These are phyloP conservation scores for Oreochromis mossambicus DNA, from an alignment of 2,797 vertebrate species.

Conservation along the genomic window DNA sequence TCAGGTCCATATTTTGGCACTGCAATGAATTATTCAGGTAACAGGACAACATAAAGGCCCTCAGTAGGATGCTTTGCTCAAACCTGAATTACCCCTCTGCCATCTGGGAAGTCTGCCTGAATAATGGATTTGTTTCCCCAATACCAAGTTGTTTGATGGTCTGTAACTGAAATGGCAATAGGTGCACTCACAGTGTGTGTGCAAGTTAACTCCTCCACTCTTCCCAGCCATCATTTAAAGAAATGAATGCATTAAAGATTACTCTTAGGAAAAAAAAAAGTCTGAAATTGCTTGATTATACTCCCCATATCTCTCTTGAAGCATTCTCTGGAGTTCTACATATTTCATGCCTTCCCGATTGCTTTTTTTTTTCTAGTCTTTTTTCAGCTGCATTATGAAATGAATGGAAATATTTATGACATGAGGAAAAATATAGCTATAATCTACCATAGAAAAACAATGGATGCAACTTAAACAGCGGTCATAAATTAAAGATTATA, in stretches of 20 bases:
- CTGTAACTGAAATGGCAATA: neutral
- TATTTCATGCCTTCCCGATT: neutral
- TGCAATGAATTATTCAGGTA: constrained; percentile 62
- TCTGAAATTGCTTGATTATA: neutral
- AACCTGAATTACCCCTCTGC: constrained; percentile 5
- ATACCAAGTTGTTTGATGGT: neutral
- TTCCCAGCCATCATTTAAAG: neutral
- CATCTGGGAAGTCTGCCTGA: constrained; percentile 14
- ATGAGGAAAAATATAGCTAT: neutral
- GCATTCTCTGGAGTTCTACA: neutral
- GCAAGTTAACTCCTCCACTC: neutral
- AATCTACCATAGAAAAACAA: neutral
- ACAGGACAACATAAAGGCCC: constrained; percentile 50
- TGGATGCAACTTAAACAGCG: neutral
- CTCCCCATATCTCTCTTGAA: neutral
- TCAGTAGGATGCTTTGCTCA: constrained; percentile 17
- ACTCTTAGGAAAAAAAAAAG: neutral
- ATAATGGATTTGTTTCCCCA: constrained; percentile 40
- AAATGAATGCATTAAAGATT: constrained; percentile 6
- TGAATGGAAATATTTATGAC: constrained; percentile 33
- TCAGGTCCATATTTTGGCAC: constrained; percentile 48
- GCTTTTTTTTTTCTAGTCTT: neutral
- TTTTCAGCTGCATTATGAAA: constrained; percentile 1
- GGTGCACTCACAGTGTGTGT: neutral
- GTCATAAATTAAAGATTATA: neutral